A percentile compares a stretch with the other conserved stretches of the same genome.
phyloP scores from a whole-genome alignment of 2,888 invertebrate genomes.

The Xestia xanthographa region DNA sequence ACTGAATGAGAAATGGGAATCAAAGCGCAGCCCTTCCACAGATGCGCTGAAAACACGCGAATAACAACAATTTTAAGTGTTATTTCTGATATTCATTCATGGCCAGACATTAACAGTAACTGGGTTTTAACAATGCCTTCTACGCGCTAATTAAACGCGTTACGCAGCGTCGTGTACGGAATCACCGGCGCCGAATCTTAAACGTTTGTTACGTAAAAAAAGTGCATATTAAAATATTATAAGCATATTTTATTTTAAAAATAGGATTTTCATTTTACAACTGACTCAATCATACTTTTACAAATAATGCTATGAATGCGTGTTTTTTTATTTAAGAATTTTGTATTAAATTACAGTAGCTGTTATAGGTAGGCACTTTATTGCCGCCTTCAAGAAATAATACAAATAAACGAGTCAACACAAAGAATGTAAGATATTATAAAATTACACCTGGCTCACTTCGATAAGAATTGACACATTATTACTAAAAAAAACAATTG shows the following conservation, averaged over 20 bases:
- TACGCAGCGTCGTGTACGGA: conserved; percentile 1
- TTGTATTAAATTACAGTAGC: neutral
- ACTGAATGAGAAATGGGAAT: conserved; percentile 76
- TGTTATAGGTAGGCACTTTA: neutral
- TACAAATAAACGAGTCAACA: neutral
- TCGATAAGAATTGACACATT: neutral
- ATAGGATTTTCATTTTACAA: neutral
- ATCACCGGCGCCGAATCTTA: neutral
- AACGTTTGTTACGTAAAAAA: neutral
- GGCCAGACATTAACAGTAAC: conserved; percentile 29
- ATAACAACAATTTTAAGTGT: conserved; percentile 50
- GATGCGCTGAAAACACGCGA: conserved; percentile 64
- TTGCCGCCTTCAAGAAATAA: neutral
- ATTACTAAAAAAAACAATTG: neutral
- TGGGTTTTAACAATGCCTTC: conserved; percentile 17
- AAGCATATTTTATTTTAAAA: neutral
- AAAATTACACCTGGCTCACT: neutral
- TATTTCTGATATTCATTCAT: conserved; percentile 45
- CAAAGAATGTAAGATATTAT: neutral
- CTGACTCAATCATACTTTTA: neutral
- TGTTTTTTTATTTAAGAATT: neutral
- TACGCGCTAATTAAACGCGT: conserved; percentile 29
- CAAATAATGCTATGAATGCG: neutral
- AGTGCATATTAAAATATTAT: neutral
- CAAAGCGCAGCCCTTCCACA: conserved; percentile 75